These are phyloP conservation scores for Macrochelys suwanniensis DNA, from an alignment of 2,797 vertebrate species.

Conservation along the genomic window DNA sequence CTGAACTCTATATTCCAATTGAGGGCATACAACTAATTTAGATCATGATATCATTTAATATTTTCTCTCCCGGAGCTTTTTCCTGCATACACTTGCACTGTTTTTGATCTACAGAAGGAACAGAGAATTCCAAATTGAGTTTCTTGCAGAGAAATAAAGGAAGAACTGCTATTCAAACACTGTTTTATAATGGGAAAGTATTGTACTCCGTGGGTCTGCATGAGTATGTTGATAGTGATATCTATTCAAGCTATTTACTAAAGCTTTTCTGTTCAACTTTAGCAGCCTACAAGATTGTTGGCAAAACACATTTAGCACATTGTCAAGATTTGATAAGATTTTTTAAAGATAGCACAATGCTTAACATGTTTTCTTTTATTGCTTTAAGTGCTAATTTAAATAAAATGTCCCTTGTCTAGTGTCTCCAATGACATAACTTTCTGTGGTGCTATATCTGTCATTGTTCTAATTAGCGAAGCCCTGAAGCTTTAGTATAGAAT, in stretches of 20 bases:
- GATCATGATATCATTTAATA: background rate
- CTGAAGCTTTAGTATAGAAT: slow-evolving; percentile 22
- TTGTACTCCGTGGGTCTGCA: background rate
- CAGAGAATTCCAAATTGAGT: background rate
- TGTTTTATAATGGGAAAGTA: background rate
- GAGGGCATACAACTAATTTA: background rate
- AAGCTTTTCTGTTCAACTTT: background rate
- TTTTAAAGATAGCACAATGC: background rate
- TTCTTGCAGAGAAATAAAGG: background rate
- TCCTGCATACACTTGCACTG: background rate
- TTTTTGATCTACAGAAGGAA: background rate
- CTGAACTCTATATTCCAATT: background rate
- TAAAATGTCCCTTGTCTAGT: background rate
- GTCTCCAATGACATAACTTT: slow-evolving; percentile 31
- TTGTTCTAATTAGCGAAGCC: slow-evolving; percentile 66
- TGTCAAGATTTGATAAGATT: slow-evolving; percentile 9
- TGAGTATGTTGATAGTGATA: background rate
- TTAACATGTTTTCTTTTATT: background rate
- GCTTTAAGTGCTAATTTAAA: slow-evolving; percentile 24
- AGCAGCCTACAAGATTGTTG: background rate
- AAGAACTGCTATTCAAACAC: background rate
- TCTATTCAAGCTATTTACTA: background rate
- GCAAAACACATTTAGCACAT: background rate
- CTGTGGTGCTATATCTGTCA: background rate
- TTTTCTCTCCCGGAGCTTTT: background rate